Base-by-base conservation (phyloP, 2,113 vertebrate species). In the Malurus melanocephalus region DNA sequence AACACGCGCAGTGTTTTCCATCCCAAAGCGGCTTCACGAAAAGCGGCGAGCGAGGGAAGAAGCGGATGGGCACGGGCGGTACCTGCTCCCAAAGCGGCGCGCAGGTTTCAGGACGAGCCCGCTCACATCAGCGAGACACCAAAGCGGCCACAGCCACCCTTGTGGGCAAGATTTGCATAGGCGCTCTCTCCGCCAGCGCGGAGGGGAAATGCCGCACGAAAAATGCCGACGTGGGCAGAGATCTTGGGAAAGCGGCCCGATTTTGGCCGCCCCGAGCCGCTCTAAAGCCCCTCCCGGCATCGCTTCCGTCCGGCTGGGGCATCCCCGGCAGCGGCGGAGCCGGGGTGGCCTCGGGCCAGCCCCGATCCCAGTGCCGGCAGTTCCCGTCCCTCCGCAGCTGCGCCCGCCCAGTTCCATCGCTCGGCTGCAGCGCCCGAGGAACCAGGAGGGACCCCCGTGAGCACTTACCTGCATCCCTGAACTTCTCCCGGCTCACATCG, bases 1-100 rank as follows among this genome's bases (percentile, higher is more conserved):
- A 3, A 2, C 1, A 7, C 13, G 2, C 0, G 1, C 62, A 0
- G 1, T 0, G 6, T 6, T 35, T 14, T 4, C 64, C 35, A 0
- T 2, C 16, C 57, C 23, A 0, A 10, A 16, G 6, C 2, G 26
- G 30, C 30, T 49, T 48, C 30, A 43, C 20, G 2, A 4, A 1
- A 0, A 14, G 35, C 5, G 33, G 24, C 30, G 22, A 16, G 46
- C 33, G 1, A 8, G 3, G 38, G 38, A 38, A 18, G 10, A 6
- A 27, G 18, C 22, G 22, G 9, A 1, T 2, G 48, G 64, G 55
- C 42, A 7, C 28, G 16, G 74, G 49, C 22, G 6, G 48, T 26
- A 2, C 40, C 40, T 5, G 32, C 6, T 40, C 0, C 24, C 2
- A 3, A 10, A 2, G 4, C 0, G 46, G 42, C 42, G 8, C 0